phyloP scores from a whole-genome alignment of 2,888 invertebrate species.

The Drosophila multiciliata region DNA sequence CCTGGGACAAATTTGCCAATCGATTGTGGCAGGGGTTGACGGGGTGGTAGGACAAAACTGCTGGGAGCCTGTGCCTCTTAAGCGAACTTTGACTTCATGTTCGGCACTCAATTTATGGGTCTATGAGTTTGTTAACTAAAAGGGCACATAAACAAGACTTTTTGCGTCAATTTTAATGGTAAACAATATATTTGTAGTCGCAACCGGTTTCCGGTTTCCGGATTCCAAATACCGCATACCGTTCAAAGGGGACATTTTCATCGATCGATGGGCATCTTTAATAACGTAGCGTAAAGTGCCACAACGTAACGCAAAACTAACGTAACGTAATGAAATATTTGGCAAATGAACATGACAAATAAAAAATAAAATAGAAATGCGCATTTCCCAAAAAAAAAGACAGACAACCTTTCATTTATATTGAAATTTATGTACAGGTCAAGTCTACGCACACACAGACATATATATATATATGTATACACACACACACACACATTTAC shows the following conservation, averaged over 20 bases:
- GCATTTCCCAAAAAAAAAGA: constrained; percentile 39
- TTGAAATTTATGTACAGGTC: constrained; percentile 79
- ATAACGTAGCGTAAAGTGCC: constrained; percentile 23
- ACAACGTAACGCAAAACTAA: constrained; percentile 14
- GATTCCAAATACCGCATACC: constrained; percentile 16
- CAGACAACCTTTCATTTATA: constrained; percentile 70
- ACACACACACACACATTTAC: constrained; percentile 10
- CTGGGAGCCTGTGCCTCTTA: constrained; percentile 46
- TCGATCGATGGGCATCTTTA: constrained; percentile 47
- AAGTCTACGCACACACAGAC: constrained; percentile 46
- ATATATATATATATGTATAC: constrained; percentile 7
- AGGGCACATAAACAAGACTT: constrained; percentile 78
- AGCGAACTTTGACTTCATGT: constrained; percentile 77
- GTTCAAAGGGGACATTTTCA: background rate
- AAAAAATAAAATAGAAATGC: constrained; percentile 52
- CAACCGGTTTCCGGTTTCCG: constrained; percentile 28
- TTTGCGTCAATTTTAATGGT: constrained; percentile 74
- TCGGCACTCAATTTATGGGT: constrained; percentile 77
- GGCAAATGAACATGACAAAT: constrained; percentile 35
- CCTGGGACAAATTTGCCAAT: constrained; percentile 78
- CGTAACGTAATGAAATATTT: constrained; percentile 24
- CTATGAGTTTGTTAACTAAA: constrained; percentile 79
- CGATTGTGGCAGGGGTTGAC: background rate
- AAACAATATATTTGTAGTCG: constrained; percentile 65
- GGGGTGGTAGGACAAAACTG: background rate